These are phyloP conservation scores for Erinaceus europaeus DNA, from an alignment of 2,113 vertebrate genomes.

Conservation along the genomic window DNA sequence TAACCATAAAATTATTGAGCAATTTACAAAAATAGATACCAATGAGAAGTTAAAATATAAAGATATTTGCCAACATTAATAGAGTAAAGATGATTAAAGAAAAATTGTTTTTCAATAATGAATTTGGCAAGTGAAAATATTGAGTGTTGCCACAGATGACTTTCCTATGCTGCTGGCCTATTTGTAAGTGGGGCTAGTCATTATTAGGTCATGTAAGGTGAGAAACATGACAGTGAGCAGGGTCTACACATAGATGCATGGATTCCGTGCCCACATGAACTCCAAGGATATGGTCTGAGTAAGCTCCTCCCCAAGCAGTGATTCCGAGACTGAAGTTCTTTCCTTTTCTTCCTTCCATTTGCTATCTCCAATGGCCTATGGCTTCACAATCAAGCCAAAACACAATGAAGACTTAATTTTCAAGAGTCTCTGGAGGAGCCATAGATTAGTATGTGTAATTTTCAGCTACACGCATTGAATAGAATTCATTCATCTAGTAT, in stretches of 20 bases:
- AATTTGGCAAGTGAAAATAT: conserved; percentile 15
- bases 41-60: background rate
- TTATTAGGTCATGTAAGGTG: background rate
- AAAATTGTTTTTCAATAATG: background rate
- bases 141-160: background rate
- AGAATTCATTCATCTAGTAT: background rate
- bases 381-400: background rate
- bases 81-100: background rate
- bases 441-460: background rate
- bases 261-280: background rate
- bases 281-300: background rate
- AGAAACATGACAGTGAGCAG: too few relatives aligned
- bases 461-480: background rate
- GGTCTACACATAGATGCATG: background rate
- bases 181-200: background rate
- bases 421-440: background rate
- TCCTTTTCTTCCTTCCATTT: background rate
- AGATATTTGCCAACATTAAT: background rate
- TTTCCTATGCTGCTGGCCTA: background rate
- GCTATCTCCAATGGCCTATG: background rate
- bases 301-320: background rate
- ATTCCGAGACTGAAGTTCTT: background rate
- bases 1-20: background rate
- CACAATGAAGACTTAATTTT: too few relatives aligned
- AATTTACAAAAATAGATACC: conserved; percentile 17